These are phyloP conservation scores for Rhynchopsitta pachyrhyncha DNA, from an alignment of 2,113 vertebrate genomes.

Conservation along the genomic window DNA sequence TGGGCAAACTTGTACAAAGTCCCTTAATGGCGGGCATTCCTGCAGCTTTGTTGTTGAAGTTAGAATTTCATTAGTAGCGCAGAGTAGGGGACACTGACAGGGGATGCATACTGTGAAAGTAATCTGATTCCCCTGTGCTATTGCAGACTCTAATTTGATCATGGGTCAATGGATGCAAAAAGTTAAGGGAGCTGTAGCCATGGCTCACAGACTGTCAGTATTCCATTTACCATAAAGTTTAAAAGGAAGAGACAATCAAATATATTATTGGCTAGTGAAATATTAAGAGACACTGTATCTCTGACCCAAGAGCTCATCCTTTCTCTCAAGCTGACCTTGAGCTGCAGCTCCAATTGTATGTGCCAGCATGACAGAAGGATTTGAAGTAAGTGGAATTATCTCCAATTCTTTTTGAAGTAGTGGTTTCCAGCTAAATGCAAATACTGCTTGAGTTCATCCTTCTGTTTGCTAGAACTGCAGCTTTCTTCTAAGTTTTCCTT, in stretches of 20 bases:
- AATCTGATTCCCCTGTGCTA: background rate
- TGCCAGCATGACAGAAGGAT: background rate
- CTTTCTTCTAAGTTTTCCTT: background rate
- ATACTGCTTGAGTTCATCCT: background rate
- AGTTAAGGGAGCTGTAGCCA: background rate
- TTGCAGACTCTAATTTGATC: background rate
- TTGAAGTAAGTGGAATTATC: background rate
- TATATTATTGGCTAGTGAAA: background rate
- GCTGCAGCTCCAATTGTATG: background rate
- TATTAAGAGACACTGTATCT: background rate
- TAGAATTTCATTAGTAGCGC: background rate
- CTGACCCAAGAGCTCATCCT: background rate
- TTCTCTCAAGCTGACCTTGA: background rate
- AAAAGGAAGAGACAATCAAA: background rate
- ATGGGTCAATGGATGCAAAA: background rate
- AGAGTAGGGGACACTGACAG: background rate
- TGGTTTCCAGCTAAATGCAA: background rate
- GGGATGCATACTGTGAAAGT: background rate
- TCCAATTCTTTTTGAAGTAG: background rate
- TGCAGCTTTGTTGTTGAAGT: background rate
- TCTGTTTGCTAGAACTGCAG: background rate
- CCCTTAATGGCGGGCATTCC: background rate
- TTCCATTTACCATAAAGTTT: background rate
- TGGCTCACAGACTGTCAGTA: background rate
- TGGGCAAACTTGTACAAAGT: background rate